These are phyloP conservation scores for Drosophila cracens DNA, from an alignment of 2,888 invertebrate genomes.

Conservation along the genomic window DNA sequence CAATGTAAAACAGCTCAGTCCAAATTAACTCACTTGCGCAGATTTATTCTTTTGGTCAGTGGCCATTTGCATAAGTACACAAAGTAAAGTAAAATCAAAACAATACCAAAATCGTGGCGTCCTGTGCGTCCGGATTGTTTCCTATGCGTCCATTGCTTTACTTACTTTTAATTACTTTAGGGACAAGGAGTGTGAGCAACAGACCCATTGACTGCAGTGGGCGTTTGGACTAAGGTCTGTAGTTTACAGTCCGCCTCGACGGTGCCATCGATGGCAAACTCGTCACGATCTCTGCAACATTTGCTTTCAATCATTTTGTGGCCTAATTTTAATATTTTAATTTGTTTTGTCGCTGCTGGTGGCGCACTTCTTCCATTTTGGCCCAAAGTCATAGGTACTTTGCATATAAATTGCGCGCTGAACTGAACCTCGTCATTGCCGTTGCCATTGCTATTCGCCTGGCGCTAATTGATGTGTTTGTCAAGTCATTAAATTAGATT, in stretches of 20 bases:
- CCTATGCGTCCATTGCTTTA: conserved; percentile 47
- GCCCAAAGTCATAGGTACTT: conserved; percentile 57
- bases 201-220: conserved; percentile 25
- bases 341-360: conserved; percentile 60
- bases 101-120: conserved; percentile 32
- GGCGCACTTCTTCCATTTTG: conserved; percentile 41
- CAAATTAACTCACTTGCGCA: conserved; percentile 59
- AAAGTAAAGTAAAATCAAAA: conserved; percentile 40
- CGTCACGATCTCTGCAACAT: conserved; percentile 56
- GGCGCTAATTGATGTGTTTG: conserved; percentile 81
- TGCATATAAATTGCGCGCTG: conserved; percentile 72
- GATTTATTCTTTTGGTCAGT: conserved; percentile 73
- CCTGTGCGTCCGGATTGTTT: conserved; percentile 15
- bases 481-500: conserved; percentile 82
- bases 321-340: conserved; percentile 83
- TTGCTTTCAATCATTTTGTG: conserved; percentile 79
- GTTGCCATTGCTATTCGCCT: conserved; percentile 11
- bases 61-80: conserved; percentile 65
- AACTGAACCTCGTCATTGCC: conserved; percentile 23
- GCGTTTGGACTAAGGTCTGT: not conserved
- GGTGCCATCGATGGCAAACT: conserved; percentile 49
- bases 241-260: not conserved
- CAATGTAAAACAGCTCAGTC: conserved; percentile 53
- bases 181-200: conserved; percentile 57
- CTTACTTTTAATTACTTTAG: conserved; percentile 81